Conservation (phyloP, 2,888 invertebrate genomes). For the Strigamia crassipes region DNA sequence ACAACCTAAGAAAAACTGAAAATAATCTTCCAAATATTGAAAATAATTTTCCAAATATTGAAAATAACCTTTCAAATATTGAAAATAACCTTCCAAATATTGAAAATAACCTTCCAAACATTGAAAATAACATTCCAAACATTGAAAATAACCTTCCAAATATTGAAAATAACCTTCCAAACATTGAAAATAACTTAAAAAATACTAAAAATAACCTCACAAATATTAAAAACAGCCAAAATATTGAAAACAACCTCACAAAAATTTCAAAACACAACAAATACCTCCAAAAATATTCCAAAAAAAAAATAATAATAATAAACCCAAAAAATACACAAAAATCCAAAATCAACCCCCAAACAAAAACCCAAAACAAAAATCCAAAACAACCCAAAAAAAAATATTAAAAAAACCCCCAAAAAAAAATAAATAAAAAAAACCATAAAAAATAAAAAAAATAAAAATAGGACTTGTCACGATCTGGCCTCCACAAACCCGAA, state of each 20-base stretch:
- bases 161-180: too few relatives aligned
- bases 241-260: background rate
- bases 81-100: too few relatives aligned
- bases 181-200: too few relatives aligned
- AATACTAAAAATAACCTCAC: background rate
- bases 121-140: too few relatives aligned
- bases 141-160: background rate
- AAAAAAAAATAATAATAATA: background rate
- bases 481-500: too few relatives aligned
- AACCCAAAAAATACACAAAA: background rate
- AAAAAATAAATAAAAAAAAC: background rate
- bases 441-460: background rate
- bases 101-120: too few relatives aligned
- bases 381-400: background rate
- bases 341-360: background rate
- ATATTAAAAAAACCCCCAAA: background rate
- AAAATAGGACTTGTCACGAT: background rate
- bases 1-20: too few relatives aligned
- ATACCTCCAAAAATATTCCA: too few relatives aligned
- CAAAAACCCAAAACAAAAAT: background rate
- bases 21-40: background rate
- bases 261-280: background rate
- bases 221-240: too few relatives aligned
- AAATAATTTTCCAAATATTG: background rate
- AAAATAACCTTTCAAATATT: too few relatives aligned